Evolutionary conservation across 2,797 vertebrate species (phyloP).

Genomic region (Pelobates cultripes): DNA sequence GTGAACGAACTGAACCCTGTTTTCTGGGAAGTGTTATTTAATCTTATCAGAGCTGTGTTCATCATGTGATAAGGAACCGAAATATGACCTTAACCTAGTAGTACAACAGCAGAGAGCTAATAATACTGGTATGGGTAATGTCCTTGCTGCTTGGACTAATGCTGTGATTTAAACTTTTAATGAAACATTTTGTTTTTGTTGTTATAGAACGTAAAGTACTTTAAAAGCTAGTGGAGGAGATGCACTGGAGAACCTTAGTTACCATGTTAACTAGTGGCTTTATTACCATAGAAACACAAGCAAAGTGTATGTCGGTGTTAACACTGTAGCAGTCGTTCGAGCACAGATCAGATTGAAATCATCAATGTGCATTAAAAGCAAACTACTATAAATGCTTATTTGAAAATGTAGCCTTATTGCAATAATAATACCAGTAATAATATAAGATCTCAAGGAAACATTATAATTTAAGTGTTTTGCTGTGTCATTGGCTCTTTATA

Average conservation of each 20-base stretch:
- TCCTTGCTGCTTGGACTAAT: not conserved
- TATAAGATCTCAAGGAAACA: not conserved
- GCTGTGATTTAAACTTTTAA: slow-evolving; percentile 18
- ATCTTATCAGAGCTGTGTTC: not conserved
- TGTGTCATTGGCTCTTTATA: not conserved
- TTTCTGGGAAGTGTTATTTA: not conserved
- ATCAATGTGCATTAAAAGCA: not conserved
- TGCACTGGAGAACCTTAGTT: slow-evolving; percentile 26
- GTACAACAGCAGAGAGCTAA: not conserved
- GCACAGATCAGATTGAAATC: slow-evolving; percentile 5
- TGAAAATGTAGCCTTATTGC: not conserved
- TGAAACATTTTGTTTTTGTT: slow-evolving; percentile 24
- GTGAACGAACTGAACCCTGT: not conserved
- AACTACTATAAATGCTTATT: not conserved
- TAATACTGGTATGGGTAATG: not conserved
- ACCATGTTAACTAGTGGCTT: slow-evolving; percentile 52
- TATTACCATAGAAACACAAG: slow-evolving; percentile 51
- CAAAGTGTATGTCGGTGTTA: slow-evolving; percentile 21
- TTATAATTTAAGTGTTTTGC: not conserved
- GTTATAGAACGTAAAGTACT: slow-evolving; percentile 14
- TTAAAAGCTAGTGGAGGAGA: slow-evolving; percentile 26
- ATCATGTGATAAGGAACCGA: not conserved
- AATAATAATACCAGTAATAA: not conserved
- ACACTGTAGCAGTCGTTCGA: slow-evolving; percentile 23
- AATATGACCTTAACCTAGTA: not conserved